Conservation (phyloP, 2,888 invertebrate genomes). For the Epirrhoe alternata region DNA sequence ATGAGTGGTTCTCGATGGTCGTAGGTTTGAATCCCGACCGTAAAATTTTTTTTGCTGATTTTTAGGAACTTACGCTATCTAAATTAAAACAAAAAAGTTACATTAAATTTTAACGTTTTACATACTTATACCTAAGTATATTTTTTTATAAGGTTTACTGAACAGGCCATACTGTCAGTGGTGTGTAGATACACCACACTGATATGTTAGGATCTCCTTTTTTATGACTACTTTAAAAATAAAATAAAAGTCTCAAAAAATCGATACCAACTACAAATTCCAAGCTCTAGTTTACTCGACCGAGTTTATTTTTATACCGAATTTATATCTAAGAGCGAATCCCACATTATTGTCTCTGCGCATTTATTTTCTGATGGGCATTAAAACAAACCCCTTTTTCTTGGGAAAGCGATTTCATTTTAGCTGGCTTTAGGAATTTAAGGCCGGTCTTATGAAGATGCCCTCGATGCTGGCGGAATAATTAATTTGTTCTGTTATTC, state of each 20-base stretch:
- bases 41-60: too few species aligned
- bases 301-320: constrained; percentile 79
- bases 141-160: too few species aligned
- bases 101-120: too few species aligned
- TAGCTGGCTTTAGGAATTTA: constrained; percentile 84
- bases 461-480: constrained; percentile 66
- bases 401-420: constrained; percentile 80
- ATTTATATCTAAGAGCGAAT: constrained; percentile 82
- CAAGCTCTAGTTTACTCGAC: constrained; percentile 55
- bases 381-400: constrained; percentile 85
- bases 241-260: not conserved
- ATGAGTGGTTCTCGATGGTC: too few species aligned
- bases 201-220: too few species aligned
- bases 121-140: too few species aligned
- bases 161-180: too few species aligned
- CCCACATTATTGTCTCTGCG: constrained; percentile 83
- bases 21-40: too few species aligned
- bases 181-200: too few species aligned
- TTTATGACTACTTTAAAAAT: too few species aligned
- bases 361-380: constrained; percentile 84
- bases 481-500: constrained; percentile 82
- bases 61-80: too few species aligned
- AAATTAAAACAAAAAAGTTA: too few species aligned
- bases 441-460: constrained; percentile 73
- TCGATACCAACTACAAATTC: constrained; percentile 9